Evolutionary conservation across 2,888 invertebrate genomes (phyloP).

Genomic region (Lampropteryx suffumata): DNA sequence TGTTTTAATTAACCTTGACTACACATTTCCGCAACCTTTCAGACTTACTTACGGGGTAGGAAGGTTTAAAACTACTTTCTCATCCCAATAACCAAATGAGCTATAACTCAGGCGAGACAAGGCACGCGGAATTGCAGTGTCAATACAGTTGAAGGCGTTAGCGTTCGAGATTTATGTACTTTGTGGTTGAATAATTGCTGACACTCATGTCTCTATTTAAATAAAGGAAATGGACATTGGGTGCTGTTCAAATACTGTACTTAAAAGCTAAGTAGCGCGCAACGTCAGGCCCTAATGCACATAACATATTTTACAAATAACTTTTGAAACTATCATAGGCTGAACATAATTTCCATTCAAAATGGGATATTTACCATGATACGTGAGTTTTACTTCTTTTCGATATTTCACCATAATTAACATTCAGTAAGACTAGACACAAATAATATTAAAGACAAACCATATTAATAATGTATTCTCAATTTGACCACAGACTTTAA

Average conservation of each 20-base stretch:
- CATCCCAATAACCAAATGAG: constrained; percentile 15
- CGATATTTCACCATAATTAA: too few species aligned
- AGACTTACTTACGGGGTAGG: not conserved
- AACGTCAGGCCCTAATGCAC: too few species aligned
- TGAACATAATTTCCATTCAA: too few species aligned
- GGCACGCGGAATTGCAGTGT: constrained; percentile 22
- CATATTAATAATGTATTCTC: too few species aligned
- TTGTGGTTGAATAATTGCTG: constrained; percentile 30
- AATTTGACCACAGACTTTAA: too few species aligned
- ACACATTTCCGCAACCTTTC: not conserved
- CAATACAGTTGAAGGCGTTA: constrained; percentile 35
- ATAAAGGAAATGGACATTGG: constrained; percentile 7
- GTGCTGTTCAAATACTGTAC: not conserved
- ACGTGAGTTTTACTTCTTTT: too few species aligned
- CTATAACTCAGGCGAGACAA: constrained; percentile 41
- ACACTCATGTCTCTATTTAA: constrained; percentile 16
- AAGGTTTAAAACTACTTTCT: constrained; percentile 2
- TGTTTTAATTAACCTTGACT: not conserved
- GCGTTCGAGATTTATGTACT: constrained; percentile 42
- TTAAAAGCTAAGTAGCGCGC: too few species aligned
- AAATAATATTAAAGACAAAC: too few species aligned
- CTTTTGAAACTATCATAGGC: too few species aligned
- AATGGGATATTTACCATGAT: too few species aligned
- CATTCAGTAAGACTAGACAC: too few species aligned
- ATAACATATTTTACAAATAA: too few species aligned